These are phyloP conservation scores for Heliconius hermathena DNA, from an alignment of 1,140 invertebrate species.

Conservation along the genomic window DNA sequence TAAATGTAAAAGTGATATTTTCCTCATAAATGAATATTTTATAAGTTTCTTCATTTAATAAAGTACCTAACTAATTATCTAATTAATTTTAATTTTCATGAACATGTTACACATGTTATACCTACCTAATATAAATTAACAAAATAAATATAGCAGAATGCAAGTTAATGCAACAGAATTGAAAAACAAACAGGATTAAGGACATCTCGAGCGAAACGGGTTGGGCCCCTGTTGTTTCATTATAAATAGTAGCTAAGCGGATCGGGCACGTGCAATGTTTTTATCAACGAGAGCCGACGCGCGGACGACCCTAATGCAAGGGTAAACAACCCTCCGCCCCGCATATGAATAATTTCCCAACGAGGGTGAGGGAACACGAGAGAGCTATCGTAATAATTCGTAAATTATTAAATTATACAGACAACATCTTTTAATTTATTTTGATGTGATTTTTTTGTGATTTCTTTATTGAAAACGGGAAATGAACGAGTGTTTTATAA, in stretches of 20 bases:
- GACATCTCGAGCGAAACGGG: conserved; percentile 39
- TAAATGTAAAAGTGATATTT: too few species aligned
- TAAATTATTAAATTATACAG: conserved; percentile 75
- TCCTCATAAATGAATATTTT: too few species aligned
- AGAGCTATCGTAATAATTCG: conserved; percentile 66
- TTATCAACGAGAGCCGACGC: conserved; percentile 65
- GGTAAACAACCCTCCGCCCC: conserved; percentile 66
- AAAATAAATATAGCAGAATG: conserved; percentile 26
- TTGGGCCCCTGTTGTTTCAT: conserved; percentile 57
- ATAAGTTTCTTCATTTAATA: too few species aligned
- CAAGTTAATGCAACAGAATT: conserved; percentile 30
- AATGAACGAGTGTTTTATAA: not conserved
- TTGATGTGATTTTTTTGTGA: not conserved
- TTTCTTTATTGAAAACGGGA: not conserved
- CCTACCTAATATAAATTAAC: not conserved
- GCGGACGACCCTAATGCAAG: conserved; percentile 61
- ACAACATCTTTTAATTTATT: conserved; percentile 32
- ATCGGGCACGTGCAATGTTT: conserved; percentile 75
- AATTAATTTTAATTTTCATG: too few species aligned
- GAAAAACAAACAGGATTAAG: conserved; percentile 67
- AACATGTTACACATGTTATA: too few species aligned
- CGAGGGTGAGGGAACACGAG: conserved; percentile 53
- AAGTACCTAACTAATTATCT: too few species aligned
- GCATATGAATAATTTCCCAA: conserved; percentile 72
- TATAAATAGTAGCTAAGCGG: conserved; percentile 74